Conservation (phyloP, 1,140 invertebrate species). For the Macrobrachium rosenbergii region DNA sequence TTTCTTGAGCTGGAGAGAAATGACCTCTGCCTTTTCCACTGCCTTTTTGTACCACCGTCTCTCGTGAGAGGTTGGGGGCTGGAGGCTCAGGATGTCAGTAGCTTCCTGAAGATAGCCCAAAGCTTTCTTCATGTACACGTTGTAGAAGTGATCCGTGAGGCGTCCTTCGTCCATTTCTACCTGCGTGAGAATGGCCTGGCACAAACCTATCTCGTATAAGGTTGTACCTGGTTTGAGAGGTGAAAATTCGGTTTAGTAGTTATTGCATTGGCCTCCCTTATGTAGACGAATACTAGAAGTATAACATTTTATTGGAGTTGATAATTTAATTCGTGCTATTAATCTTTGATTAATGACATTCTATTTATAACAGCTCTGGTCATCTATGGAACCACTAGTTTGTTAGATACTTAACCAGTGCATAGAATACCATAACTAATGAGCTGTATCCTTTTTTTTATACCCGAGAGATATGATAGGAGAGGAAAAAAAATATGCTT, state of each 20-base stretch:
- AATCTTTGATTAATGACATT: no score
- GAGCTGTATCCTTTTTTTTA: no score
- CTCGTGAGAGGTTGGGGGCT: slow-evolving; percentile 49
- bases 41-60: slow-evolving; percentile 34
- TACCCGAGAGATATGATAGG: background rate
- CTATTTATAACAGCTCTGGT: no score
- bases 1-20: background rate
- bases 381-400: no score
- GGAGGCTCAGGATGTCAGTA: slow-evolving; percentile 27
- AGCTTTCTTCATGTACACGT: background rate
- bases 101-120: slow-evolving; percentile 45
- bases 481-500: no score
- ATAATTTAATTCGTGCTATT: no score
- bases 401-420: no score
- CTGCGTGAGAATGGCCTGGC: slow-evolving; percentile 23
- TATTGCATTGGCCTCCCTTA: background rate
- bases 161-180: slow-evolving; percentile 10
- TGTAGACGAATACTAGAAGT: no score
- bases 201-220: slow-evolving; percentile 39
- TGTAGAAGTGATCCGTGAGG: slow-evolving; percentile 21
- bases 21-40: slow-evolving; percentile 2
- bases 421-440: no score
- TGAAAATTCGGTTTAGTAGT: background rate
- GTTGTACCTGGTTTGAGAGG: slow-evolving; percentile 38
- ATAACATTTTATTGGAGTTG: no score